Evolutionary conservation across 2,113 vertebrate genomes (phyloP), one percentile per base, ranked within the genome.

Genomic region (Myrmophylax atrothorax): DNA sequence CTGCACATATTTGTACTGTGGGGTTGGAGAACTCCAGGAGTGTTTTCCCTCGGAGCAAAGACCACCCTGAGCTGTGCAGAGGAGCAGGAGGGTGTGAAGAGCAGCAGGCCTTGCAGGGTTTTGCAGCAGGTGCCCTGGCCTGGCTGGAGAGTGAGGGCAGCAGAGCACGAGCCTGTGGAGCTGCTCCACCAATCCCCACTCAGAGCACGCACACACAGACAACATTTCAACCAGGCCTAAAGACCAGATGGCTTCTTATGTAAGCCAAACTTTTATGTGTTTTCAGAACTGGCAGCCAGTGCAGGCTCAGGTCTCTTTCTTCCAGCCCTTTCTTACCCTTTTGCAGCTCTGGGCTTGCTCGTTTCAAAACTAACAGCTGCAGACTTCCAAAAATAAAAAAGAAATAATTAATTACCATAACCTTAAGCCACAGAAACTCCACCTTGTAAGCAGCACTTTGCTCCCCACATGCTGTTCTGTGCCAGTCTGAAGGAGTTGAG

Each of bases 321-420:
- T 42, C 59, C 47, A 69, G 37, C 38, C 29, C 5, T 60, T 84
- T 78, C 76, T 92, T 62, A 60, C 31, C 66, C 40, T 62, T 42
- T 3, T 28, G 58, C 95, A 89, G 88, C 74, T 60, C 68, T 68
- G 89, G 74, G 74, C 63, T 87, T 60, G 74, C 91, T 93, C 6
- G 92, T 97, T 98, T 97, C 97, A 97, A 97, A 98, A 97, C 96
- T 83, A 97, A 86, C 98, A 97, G 96, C 97, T 98, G 98, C 96
- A 97, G 89, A 64, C 91, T 93, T 93, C 91, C 58, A 78, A 90
- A 95, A 91, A 81, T 46, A 92, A 91, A 64, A 40, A 63, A 44
- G 9, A 60, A 53, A 59, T 91, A 20, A 75, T 75, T 42, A 59
- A 87, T 92, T 90, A 94, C 70, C 80, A 85, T 86, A 94, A 83